phyloP scores from a whole-genome alignment of 2,888 invertebrate species.

The Ochlodes sylvanus region DNA sequence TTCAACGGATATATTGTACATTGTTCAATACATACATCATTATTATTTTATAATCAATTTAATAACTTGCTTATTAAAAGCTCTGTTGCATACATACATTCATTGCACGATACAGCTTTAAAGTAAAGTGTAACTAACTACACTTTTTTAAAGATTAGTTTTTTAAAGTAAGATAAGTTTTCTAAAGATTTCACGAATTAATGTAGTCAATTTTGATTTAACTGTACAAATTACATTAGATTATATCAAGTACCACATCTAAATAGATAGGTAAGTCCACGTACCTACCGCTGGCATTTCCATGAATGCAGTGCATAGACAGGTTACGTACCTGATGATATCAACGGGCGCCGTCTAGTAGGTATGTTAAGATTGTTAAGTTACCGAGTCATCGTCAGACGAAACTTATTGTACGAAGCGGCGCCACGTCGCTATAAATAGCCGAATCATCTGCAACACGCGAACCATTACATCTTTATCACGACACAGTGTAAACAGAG shows the following conservation, averaged over 20 bases:
- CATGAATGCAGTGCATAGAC: not conserved
- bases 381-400: conserved; percentile 3
- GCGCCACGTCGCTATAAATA: conserved; percentile 6
- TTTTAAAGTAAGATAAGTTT: too few species aligned
- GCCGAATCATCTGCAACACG: conserved; percentile 16
- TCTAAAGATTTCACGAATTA: too few species aligned
- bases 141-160: too few species aligned
- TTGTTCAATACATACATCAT: too few species aligned
- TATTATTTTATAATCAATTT: too few species aligned
- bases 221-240: not conserved
- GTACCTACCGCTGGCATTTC: not conserved
- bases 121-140: too few species aligned
- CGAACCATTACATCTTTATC: conserved; percentile 26
- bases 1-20: too few species aligned
- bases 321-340: not conserved
- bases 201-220: not conserved
- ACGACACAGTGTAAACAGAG: conserved; percentile 19
- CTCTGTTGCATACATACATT: too few species aligned
- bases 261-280: too few species aligned
- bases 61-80: too few species aligned
- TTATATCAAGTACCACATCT: not conserved
- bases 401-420: not conserved
- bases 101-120: too few species aligned
- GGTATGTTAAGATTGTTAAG: not conserved
- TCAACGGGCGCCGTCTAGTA: too few species aligned